Base-by-base conservation (phyloP, 2,888 invertebrate genomes). In the Lysandra coridon region DNA sequence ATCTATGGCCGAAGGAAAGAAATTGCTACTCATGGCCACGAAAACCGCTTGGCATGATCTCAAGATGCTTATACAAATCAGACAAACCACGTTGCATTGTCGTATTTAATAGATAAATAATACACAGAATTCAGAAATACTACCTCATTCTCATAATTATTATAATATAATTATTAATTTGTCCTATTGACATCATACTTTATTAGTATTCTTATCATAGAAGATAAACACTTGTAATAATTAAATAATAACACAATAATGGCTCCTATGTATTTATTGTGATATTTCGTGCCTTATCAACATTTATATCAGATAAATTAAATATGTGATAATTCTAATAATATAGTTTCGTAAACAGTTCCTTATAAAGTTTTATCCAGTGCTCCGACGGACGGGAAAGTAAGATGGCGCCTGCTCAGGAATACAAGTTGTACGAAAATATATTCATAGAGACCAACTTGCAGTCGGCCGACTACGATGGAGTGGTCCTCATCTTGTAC, bases 401-500 rank as follows among this genome's bases (percentile, higher is more conserved):
- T 53, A 77, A 37, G 78, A 83, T 82, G 80, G 79, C 80, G 79
- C 80, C 80, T 30, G 77, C 80, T 4, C 84, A 83, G 33, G 88
- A 90, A 2, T 88, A 88, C 0, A 94, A 93, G 81, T 81, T 94
- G 0, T 90, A 92, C 84, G 89, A 92, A 0, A 94, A 94, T 64
- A 85, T 94, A n/a, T 94, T 92, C 69, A 91, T 94, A 1, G 94
- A 94, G 85, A 91, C 90, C 0, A 93, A 92, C 80, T 82, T 94
- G 1, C 89, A 89, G 83, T 94, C 95, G 1, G 84, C 89, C 14
- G 94, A 95, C 78, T 96, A 96, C 85, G 96, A 97, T 84, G 96
- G 96, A 0, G 95, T 97, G 3, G 90, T 97, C 5, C 86, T 96
- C 0, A 92, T 97, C 1, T 87, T 95, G 0, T 95, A 95, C 76